Evolutionary conservation across 2,113 vertebrate species (phyloP).

Genomic region (Ptychochromis oligacanthus): DNA sequence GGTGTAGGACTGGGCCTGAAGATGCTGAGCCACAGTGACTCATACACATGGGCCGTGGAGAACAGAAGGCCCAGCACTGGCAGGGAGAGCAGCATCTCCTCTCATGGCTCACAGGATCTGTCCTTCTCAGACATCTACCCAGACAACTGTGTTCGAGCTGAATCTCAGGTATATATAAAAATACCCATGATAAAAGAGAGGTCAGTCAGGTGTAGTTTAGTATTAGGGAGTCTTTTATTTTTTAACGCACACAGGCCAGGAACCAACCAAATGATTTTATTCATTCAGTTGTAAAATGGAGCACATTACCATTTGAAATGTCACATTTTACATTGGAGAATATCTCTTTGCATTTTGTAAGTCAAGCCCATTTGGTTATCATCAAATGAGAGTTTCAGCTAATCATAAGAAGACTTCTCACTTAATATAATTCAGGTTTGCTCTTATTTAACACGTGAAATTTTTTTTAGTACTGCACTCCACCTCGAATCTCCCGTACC

Average conservation of each 20-base stretch:
- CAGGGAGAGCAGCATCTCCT: conserved; percentile 53
- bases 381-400: not conserved
- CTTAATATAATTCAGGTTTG: conserved; percentile 11
- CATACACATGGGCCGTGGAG: conserved; percentile 86
- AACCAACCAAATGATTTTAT: not conserved
- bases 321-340: conserved; percentile 45
- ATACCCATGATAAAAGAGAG: not conserved
- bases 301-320: conserved; percentile 29
- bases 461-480: conserved; percentile 74
- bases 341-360: conserved; percentile 18
- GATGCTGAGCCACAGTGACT: conserved; percentile 81
- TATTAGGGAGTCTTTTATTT: conserved; percentile 8
- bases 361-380: conserved; percentile 3
- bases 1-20: conserved; percentile 27
- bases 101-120: conserved; percentile 74
- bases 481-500: conserved; percentile 72
- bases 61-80: conserved; percentile 75
- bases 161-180: conserved; percentile 66
- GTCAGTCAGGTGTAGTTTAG: not conserved
- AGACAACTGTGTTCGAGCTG: conserved; percentile 45
- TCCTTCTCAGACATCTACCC: conserved; percentile 77
- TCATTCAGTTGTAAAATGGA: conserved; percentile 27
- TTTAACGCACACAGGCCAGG: not conserved
- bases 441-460: conserved; percentile 36
- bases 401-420: not conserved